Evolutionary conservation across 2,113 vertebrate species (phyloP), one percentile per base, ranked within the genome.

Genomic region (Hippocampus mohnikei): DNA sequence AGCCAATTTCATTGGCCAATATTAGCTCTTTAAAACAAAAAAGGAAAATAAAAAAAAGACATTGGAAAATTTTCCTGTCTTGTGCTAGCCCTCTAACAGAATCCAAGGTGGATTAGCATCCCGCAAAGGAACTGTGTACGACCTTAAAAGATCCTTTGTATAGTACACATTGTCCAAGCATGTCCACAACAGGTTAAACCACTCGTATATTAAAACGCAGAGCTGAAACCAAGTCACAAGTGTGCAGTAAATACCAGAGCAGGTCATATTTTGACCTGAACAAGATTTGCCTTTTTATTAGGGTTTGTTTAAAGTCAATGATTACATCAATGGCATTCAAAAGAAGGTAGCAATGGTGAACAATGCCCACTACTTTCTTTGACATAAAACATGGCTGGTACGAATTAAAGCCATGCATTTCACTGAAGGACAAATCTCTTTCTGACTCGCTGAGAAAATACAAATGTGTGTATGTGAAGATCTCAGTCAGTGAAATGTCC

Each of bases 191-290:
- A 62, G 73, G 81, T 88, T 85, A 74, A 89, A 81, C 66, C 65
- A 77, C 75, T 88, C 61, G 67, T 63, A 71, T 71, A 83, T 41
- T 81, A 74, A 87, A 80, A 74, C 71, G 70, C 2, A 52, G 46
- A 37, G 75, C 63, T 79, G 75, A 86, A 88, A 82, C 81, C 83
- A 85, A 87, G 83, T 87, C 88, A 82, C 73, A 75, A 77, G 85
- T 88, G 84, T 77, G 88, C 82, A 75, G 84, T 87, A 91, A 92
- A 91, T 87, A 91, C 78, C 84, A 84, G 67, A 75, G 77, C 67
- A 82, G 85, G 73, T 76, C 71, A 85, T 76, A 85, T 81, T 79
- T 73, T 81, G 77, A 86, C 83, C 85, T 63, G 61, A 67, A 71
- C 63, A 73, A 72, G 70, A 87, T 84, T 76, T 75, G 59, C 66